phyloP scores from a whole-genome alignment of 2,888 invertebrate species.

The Drosophila robusta region DNA sequence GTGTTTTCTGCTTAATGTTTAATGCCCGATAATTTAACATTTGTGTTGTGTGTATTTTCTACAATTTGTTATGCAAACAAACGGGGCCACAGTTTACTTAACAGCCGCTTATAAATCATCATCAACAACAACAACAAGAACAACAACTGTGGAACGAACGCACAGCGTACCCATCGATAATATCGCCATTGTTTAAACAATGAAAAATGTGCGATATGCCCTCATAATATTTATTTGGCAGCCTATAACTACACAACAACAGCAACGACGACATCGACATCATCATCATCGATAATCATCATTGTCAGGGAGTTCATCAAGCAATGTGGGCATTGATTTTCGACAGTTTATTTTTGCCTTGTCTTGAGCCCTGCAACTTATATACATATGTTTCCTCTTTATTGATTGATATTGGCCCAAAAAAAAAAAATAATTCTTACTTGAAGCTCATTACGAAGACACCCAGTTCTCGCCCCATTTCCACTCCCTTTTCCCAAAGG shows the following conservation, averaged over 20 bases:
- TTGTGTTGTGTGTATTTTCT: slow-evolving; percentile 41
- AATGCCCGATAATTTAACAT: slow-evolving; percentile 72
- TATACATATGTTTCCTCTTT: slow-evolving; percentile 33
- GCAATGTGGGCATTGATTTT: slow-evolving; percentile 60
- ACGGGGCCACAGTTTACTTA: slow-evolving; percentile 73
- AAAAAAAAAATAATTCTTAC: slow-evolving; percentile 33
- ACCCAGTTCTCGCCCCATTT: not conserved
- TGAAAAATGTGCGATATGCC: slow-evolving; percentile 71
- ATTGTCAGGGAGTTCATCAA: slow-evolving; percentile 35
- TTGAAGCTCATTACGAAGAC: slow-evolving; percentile 61
- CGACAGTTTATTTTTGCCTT: slow-evolving; percentile 30
- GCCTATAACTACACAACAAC: slow-evolving; percentile 59
- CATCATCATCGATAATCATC: slow-evolving; percentile 18
- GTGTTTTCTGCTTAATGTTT: slow-evolving; percentile 69
- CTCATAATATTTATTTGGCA: slow-evolving; percentile 76
- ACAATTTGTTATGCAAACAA: slow-evolving; percentile 76
- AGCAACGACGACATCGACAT: slow-evolving; percentile 41
- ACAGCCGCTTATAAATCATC: slow-evolving; percentile 73
- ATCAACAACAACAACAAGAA: slow-evolving; percentile 53
- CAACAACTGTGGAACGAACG: slow-evolving; percentile 14
- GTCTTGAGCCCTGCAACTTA: slow-evolving; percentile 14
- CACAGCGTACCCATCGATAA: slow-evolving; percentile 41
- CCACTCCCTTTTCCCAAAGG: slow-evolving; percentile 13
- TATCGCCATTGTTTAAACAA: slow-evolving; percentile 64
- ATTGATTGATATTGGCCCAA: slow-evolving; percentile 42